A percentile compares a stretch with the other conserved stretches of the same genome.
phyloP scores from a whole-genome alignment of 2,888 invertebrate genomes.

The Lycophotia porphyrea region DNA sequence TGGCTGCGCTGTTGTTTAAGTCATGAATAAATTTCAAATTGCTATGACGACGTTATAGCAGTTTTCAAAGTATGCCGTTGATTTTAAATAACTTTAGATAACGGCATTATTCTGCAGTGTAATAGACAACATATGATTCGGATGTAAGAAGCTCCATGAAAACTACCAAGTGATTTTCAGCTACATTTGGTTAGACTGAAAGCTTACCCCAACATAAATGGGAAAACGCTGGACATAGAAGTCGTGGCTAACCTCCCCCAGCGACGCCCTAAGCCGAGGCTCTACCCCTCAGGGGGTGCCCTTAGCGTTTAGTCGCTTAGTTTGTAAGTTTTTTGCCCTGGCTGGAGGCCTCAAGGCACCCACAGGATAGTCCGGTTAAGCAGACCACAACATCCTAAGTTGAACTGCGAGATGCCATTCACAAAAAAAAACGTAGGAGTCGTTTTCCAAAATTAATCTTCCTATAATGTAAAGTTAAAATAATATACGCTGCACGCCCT shows the following conservation, averaged over 20 bases:
- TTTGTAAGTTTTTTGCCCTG: too few species aligned
- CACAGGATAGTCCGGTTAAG: too few species aligned
- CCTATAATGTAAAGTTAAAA: background rate
- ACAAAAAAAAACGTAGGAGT: background rate
- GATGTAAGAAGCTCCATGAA: background rate
- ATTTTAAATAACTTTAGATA: background rate
- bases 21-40: conserved; percentile 57
- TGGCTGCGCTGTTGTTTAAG: conserved; percentile 47
- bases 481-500: background rate
- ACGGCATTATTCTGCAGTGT: background rate
- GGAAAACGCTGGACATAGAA: background rate
- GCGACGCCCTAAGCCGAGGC: too few species aligned
- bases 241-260: too few species aligned
- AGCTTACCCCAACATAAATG: background rate
- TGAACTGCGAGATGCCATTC: too few species aligned
- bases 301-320: too few species aligned
- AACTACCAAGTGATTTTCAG: background rate
- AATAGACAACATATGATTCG: background rate
- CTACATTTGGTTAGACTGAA: background rate
- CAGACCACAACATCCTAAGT: too few species aligned
- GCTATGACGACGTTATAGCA: conserved; percentile 37
- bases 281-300: too few species aligned
- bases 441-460: background rate
- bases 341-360: too few species aligned
- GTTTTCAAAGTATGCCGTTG: conserved; percentile 9